Percentiles rank a stretch among this genome's conserved stretches.
Evolutionary conservation across 2,113 vertebrate species (phyloP).

Genomic region (human): DNA sequence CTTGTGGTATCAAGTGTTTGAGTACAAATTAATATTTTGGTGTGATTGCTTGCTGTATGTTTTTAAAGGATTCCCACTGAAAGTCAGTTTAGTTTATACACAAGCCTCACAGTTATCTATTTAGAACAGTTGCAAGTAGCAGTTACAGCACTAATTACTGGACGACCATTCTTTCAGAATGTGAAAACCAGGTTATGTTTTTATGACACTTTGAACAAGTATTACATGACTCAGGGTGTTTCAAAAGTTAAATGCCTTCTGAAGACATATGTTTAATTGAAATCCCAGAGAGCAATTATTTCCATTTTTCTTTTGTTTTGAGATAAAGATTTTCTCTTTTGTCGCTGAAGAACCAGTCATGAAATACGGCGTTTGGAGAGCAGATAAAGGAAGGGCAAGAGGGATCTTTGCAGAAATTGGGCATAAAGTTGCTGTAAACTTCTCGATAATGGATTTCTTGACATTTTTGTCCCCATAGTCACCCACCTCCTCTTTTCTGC

Average conservation of each 20-base stretch:
- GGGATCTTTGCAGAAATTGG: neutral
- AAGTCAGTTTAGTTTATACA: conserved; percentile 54
- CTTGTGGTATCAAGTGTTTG: conserved; percentile 65
- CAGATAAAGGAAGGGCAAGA: neutral
- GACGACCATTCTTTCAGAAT: conserved; percentile 28
- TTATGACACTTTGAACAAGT: conserved; percentile 44
- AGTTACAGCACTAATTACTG: conserved; percentile 48
- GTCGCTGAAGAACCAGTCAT: neutral
- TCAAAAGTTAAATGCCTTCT: conserved; percentile 38
- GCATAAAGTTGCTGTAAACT: neutral
- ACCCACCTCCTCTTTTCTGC: neutral
- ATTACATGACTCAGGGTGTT: neutral
- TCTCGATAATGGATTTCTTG: neutral
- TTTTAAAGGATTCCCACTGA: conserved; percentile 63
- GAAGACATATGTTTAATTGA: conserved; percentile 48
- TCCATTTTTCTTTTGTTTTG: neutral
- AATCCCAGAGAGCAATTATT: neutral
- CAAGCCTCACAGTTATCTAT: conserved; percentile 47
- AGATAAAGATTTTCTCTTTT: neutral
- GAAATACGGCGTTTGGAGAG: neutral
- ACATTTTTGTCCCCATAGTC: neutral
- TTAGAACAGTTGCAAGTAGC: conserved; percentile 56
- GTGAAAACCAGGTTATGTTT: conserved; percentile 57
- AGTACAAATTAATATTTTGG: conserved; percentile 76
- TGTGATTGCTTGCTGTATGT: conserved; percentile 64